Evolutionary conservation across 2,888 invertebrate genomes (phyloP), one percentile per base, ranked within the genome.

Genomic region (Tineola bisselliella): DNA sequence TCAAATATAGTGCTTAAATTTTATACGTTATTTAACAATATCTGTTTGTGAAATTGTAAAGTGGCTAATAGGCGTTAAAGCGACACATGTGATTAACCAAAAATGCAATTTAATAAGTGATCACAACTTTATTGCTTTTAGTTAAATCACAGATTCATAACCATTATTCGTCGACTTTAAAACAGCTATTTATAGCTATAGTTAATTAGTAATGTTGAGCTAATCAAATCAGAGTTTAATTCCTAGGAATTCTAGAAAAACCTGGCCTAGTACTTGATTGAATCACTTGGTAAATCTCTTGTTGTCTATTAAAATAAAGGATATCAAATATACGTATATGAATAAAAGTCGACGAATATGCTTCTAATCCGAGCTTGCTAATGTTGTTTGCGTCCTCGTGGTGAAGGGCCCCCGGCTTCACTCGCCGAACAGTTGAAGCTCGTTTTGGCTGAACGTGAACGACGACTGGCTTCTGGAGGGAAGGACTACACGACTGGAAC

Each of bases 371-470:
- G 13, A 17, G 48, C 48, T 48, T 48, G 48, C 48, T 48, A 48
- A 48, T 48, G 48, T 48, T 48, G 38, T 38, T 38, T 38, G 38
- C 38, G 38, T 38, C 38, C 38, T 56, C 33, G 58, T 31, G 58
- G 33, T 33, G 48, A 44, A 80, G 92, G 91, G 70, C 93, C 94
- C 63, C 92, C 93, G 60, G 89, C 93, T 65, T 94, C 93, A 62
- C 88, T 95, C 67, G 94, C 94, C 17, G 95, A 95, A 81, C 95
- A 95, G 78, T 88, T 95, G 69, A 94, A 94, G 87, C 94, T 93
- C 78, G 94, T 95, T 69, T 82, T 95, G 70, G 93, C 95, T 63
- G 95, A 95, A 82, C 89, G 95, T 68, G 94, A 95, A 83, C 90
- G 93, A 75, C 90, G 93, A 63, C 88, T 92, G 63, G 88, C 88